Base-by-base conservation (phyloP, 1,140 invertebrate species). In the Conopomorpha cramerella region DNA sequence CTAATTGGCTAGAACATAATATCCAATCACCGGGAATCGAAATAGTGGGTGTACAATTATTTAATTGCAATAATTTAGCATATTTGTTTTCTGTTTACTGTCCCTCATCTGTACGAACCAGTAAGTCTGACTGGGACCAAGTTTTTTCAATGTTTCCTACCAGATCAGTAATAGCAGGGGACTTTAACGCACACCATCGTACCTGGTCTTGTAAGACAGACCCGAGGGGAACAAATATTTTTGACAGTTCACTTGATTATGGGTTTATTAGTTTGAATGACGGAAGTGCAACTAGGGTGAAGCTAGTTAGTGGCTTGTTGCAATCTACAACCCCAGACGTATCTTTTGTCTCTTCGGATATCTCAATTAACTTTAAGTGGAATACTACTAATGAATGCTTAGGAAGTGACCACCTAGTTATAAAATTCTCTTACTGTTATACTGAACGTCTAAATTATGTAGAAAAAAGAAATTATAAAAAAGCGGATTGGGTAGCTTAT, bases 61-160 rank as follows among this genome's bases (percentile, higher is more conserved):
- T 28, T 1, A 36, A 36, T n/a, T 36, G 34, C 16, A 11, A 36
- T 17, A 29, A 8, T 18, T 28, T 8, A 30, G 14, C 27, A 27
- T 28, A 36, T 29, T 10, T 36, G 1, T 16, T 36, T 2, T 16
- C 26, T 11, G 19, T 36, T 2, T 36, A 36, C 16, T 36, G 34
- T 16, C 26, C 34, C 2, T 17, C 28, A 11, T 27, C 25, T 16
- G 13, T 16, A 10, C 10, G 8, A 13, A 36, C 34, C 2, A 17
- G 7, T 14, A 3, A 27, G n/a, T 10, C 7, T 6, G 34, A 36
- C 11, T 36, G 34, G 34, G 25, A 28, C 6, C 14, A 29, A 13
- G 3, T 36, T 10, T 36, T 36, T 17, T 28, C 34, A 2, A 13
- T 16, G 8, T 4, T 16, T 16, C 4, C 10, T 6, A 16, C 2